Percentiles rank a stretch among this genome's conserved stretches.
Conservation (phyloP, 2,113 vertebrate genomes). For the Oxyruncus cristatus region DNA sequence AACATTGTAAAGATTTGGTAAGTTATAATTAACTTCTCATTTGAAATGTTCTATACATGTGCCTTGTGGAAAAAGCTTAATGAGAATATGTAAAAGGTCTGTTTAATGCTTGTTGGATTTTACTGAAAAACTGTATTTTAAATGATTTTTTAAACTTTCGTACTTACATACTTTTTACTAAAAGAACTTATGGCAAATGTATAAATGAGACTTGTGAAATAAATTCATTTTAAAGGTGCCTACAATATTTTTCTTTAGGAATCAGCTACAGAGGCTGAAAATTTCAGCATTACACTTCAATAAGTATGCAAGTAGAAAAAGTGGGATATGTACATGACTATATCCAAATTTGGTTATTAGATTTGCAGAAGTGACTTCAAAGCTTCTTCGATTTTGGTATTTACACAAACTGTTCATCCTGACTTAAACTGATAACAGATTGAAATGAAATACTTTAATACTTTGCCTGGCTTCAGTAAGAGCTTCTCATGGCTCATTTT, state of each 20-base stretch:
- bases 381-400: background rate
- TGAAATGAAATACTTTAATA: background rate
- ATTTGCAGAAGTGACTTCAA: background rate
- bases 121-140: slow-evolving; percentile 44
- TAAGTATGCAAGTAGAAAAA: background rate
- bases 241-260: background rate
- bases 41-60: slow-evolving; percentile 26
- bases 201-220: slow-evolving; percentile 62
- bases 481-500: background rate
- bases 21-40: slow-evolving; percentile 17
- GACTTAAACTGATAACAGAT: background rate
- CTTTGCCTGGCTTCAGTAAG: background rate
- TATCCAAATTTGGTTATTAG: background rate
- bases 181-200: slow-evolving; percentile 55
- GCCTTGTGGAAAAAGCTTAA: background rate
- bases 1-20: slow-evolving; percentile 16
- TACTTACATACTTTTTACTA: slow-evolving; percentile 55
- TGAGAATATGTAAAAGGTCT: background rate
- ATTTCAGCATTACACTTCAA: background rate
- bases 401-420: background rate
- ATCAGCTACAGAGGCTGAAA: background rate
- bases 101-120: slow-evolving; percentile 1
- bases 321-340: background rate
- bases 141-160: slow-evolving; percentile 12
- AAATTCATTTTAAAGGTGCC: slow-evolving; percentile 52